Conservation (phyloP, 2,888 invertebrate species). For the Rotaria magnacalcarata region DNA sequence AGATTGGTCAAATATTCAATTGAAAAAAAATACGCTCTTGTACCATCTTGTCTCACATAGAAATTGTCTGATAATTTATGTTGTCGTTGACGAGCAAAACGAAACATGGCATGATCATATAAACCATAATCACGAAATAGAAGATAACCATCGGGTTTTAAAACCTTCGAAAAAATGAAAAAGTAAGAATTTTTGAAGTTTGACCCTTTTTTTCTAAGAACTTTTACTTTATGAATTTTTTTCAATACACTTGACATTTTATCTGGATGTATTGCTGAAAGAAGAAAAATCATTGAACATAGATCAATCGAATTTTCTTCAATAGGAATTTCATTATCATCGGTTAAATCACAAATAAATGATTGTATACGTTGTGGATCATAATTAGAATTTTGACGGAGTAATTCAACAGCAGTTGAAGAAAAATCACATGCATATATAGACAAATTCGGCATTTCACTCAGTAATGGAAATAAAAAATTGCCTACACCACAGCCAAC, state of each 20-base stretch:
- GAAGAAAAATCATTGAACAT: slow-evolving; percentile 83
- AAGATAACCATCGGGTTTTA: slow-evolving; percentile 70
- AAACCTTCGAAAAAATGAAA: slow-evolving; percentile 11
- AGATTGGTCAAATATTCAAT: slow-evolving; percentile 39
- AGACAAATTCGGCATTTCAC: slow-evolving; percentile 71
- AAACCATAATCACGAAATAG: slow-evolving; percentile 87
- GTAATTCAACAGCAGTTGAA: slow-evolving; percentile 78
- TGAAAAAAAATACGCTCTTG: slow-evolving; percentile 44
- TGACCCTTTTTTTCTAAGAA: neutral
- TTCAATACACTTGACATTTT: slow-evolving; percentile 66
- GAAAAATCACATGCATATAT: slow-evolving; percentile 88
- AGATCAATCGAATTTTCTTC: slow-evolving; percentile 47
- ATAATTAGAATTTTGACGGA: slow-evolving; percentile 68
- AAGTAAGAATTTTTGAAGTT: neutral
- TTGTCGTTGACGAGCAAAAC: slow-evolving; percentile 70
- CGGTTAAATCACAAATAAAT: slow-evolving; percentile 79
- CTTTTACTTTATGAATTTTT: slow-evolving; percentile 65
- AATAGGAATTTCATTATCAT: neutral
- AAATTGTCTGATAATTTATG: slow-evolving; percentile 85
- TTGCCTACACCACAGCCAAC: slow-evolving; percentile 69
- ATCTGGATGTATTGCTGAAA: slow-evolving; percentile 85
- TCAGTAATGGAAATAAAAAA: slow-evolving; percentile 81
- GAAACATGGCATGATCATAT: slow-evolving; percentile 88
- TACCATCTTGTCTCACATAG: slow-evolving; percentile 93
- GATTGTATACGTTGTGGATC: slow-evolving; percentile 68